Percentiles rank a stretch among this genome's conserved stretches.
These are phyloP conservation scores for Hephaestus fuliginosus DNA, from an alignment of 2,797 vertebrate species.

Conservation along the genomic window DNA sequence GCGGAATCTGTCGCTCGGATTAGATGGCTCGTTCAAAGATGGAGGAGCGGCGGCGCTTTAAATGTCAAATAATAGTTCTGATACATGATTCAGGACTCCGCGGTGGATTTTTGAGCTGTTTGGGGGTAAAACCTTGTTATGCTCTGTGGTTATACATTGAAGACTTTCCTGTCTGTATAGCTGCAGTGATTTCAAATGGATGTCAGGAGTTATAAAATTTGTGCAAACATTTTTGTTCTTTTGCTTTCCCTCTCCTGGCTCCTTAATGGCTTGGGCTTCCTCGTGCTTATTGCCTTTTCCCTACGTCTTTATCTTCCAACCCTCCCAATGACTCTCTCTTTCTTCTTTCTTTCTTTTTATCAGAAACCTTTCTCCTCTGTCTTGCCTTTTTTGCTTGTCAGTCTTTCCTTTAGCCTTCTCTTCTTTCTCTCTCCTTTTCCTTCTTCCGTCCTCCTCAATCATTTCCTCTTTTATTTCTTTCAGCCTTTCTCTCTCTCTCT, in stretches of 20 bases:
- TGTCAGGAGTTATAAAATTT: constrained; percentile 44
- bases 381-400: constrained; percentile 27
- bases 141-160: constrained; percentile 23
- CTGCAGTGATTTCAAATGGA: constrained; percentile 43
- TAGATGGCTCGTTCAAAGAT: not conserved
- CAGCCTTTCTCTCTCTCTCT: constrained; percentile 15
- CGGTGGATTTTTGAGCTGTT: constrained; percentile 25
- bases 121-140: constrained; percentile 20
- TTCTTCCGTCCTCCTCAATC: not conserved
- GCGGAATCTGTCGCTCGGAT: not conserved
- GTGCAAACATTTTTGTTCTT: constrained; percentile 38
- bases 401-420: constrained; percentile 20
- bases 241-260: constrained; percentile 32
- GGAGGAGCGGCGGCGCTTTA: constrained; percentile 1
- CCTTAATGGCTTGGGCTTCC: constrained; percentile 41
- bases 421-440: constrained; percentile 5
- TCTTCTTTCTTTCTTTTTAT: constrained; percentile 29
- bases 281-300: constrained; percentile 51
- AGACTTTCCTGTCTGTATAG: constrained; percentile 13
- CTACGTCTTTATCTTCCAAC: constrained; percentile 46
- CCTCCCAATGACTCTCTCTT: constrained; percentile 23
- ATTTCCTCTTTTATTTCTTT: constrained; percentile 16
- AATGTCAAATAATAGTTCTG: constrained; percentile 31
- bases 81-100: constrained; percentile 32
- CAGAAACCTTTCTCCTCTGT: constrained; percentile 23